Evolutionary conservation across 2,888 invertebrate species (phyloP).

Genomic region (Tiliacea aurago): DNA sequence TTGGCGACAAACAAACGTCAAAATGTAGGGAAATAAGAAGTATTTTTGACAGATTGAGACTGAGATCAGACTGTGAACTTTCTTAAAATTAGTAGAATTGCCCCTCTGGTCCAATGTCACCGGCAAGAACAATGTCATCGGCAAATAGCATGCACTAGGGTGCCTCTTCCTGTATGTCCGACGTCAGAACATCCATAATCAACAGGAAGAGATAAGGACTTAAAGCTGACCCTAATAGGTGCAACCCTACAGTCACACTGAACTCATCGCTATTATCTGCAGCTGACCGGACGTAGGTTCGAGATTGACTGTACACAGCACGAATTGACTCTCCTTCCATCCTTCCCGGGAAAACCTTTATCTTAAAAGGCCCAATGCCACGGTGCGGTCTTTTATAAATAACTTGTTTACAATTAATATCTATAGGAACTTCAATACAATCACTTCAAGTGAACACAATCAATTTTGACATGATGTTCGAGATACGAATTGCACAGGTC

Average conservation of each 20-base stretch:
- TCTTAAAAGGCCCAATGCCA: too few species aligned
- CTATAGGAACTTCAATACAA: background rate
- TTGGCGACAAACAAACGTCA: too few species aligned
- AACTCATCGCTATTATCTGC: background rate
- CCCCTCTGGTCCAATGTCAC: background rate
- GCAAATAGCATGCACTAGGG: background rate
- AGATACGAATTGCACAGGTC: background rate
- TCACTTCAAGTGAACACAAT: background rate
- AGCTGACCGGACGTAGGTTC: background rate
- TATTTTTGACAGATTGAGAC: too few species aligned
- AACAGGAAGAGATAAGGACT: background rate
- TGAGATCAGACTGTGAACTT: too few species aligned
- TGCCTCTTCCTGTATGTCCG: background rate
- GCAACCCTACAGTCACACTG: background rate
- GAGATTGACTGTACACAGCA: background rate
- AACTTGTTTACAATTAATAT: background rate
- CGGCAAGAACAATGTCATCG: background rate
- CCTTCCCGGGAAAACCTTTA: background rate
- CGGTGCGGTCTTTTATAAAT: background rate
- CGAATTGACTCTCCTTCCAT: background rate
- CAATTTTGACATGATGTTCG: background rate
- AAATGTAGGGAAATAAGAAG: too few species aligned
- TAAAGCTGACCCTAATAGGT: background rate
- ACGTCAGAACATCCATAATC: background rate
- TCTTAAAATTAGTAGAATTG: too few species aligned